Evolutionary conservation across 2,113 vertebrate species (phyloP).

Genomic region (Phoenicopterus ruber): DNA sequence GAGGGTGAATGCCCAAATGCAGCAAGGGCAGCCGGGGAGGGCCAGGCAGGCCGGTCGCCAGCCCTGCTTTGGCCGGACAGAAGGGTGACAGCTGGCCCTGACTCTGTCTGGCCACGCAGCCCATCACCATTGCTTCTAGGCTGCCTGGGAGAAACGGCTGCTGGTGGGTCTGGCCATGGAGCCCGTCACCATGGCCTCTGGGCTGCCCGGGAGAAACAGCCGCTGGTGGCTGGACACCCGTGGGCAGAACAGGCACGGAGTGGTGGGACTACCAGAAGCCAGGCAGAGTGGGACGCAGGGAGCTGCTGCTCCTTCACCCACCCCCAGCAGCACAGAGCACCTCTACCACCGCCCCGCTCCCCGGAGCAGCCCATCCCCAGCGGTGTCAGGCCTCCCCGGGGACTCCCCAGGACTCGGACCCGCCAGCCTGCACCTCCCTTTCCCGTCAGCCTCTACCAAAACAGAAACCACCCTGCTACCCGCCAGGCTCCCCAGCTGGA

Average conservation of each 20-base stretch:
- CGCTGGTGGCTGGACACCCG: neutral
- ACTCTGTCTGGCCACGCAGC: accelerated
- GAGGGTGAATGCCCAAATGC: neutral
- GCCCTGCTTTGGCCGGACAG: neutral
- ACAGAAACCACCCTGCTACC: neutral
- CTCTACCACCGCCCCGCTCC: neutral
- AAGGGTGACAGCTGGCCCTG: neutral
- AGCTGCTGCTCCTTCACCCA: neutral
- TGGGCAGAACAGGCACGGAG: too few relatives aligned
- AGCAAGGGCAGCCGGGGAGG: neutral
- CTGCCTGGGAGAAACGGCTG: neutral
- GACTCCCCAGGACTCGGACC: accelerated
- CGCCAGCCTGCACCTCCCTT: neutral
- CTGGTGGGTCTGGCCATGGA: neutral
- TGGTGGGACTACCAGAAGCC: neutral
- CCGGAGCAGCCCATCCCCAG: neutral
- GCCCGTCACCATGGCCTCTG: neutral
- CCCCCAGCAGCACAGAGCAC: neutral
- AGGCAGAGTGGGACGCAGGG: neutral
- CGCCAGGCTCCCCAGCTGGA: neutral
- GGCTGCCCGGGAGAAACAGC: neutral
- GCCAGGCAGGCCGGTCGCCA: neutral
- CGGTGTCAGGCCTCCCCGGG: neutral
- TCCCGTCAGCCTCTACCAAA: neutral
- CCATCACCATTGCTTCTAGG: neutral